Percentiles rank a stretch among this genome's conserved stretches.
These are phyloP conservation scores for Yponomeuta malinellus DNA, from an alignment of 2,888 invertebrate species.

Conservation along the genomic window DNA sequence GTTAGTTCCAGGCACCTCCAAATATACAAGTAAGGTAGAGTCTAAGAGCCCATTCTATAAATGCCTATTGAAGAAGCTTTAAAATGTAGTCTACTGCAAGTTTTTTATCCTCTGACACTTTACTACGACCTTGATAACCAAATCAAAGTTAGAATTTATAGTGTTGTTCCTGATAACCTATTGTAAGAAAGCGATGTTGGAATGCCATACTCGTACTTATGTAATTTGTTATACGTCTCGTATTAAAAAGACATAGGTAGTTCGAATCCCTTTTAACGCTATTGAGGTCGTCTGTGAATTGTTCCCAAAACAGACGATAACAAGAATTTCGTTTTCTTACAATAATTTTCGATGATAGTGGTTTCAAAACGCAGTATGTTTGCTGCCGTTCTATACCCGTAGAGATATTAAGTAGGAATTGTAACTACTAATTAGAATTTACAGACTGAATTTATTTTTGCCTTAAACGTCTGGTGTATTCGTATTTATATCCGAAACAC, in stretches of 20 bases:
- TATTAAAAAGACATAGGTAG: too few species aligned
- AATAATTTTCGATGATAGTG: not conserved
- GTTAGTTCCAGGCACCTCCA: conserved; percentile 1
- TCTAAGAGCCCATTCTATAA: conserved; percentile 8
- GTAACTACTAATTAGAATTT: conserved; percentile 4
- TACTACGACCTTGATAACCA: not conserved
- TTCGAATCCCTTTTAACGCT: too few species aligned
- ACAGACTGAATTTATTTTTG: conserved; percentile 12
- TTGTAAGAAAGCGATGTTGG: not conserved
- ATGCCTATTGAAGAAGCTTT: conserved; percentile 12
- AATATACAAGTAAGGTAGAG: not conserved
- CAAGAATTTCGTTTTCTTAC: not conserved
- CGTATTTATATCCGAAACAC: conserved; percentile 1
- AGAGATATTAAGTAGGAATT: conserved; percentile 3
- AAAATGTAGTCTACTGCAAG: conserved; percentile 11
- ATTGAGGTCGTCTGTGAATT: too few species aligned
- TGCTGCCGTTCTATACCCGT: conserved; percentile 1
- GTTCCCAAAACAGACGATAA: not conserved
- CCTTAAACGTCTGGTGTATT: conserved; percentile 9
- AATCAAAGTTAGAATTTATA: not conserved
- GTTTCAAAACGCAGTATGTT: not conserved
- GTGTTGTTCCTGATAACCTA: not conserved
- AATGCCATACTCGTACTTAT: too few species aligned
- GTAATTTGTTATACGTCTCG: too few species aligned
- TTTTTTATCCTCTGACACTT: conserved; percentile 2